These are phyloP conservation scores for Tetraneura akinire DNA, from an alignment of 1,140 invertebrate genomes.

Conservation along the genomic window DNA sequence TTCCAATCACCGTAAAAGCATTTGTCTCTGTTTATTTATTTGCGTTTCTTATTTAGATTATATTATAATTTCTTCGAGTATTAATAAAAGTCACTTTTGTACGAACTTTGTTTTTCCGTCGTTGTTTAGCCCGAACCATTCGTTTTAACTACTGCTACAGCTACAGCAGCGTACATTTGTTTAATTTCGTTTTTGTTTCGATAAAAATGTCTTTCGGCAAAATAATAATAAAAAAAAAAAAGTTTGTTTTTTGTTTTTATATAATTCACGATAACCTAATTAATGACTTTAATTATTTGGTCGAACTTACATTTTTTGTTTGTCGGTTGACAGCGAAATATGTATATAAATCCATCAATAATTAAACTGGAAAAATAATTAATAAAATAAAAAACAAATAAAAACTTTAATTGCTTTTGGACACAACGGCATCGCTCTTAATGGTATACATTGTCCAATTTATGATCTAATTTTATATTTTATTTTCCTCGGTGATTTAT, in stretches of 20 bases:
- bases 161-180: not conserved
- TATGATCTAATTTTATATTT: slow-evolving; percentile 38
- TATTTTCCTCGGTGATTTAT: slow-evolving; percentile 20
- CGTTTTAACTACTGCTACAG: not conserved
- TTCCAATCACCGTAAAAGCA: slow-evolving; percentile 30
- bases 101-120: not conserved
- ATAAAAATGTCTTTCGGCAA: slow-evolving; percentile 13
- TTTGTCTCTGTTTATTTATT: slow-evolving; percentile 25
- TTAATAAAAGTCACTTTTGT: slow-evolving; percentile 15
- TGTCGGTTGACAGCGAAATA: slow-evolving; percentile 27
- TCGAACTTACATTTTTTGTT: slow-evolving; percentile 29
- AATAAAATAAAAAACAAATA: slow-evolving; percentile 45
- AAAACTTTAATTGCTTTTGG: slow-evolving; percentile 38
- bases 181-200: slow-evolving; percentile 37
- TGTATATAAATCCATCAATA: slow-evolving; percentile 23
- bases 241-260: not conserved
- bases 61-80: slow-evolving; percentile 24
- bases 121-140: not conserved
- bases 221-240: slow-evolving; percentile 22
- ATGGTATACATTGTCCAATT: slow-evolving; percentile 28
- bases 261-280: slow-evolving; percentile 48
- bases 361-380: slow-evolving; percentile 38
- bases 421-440: slow-evolving; percentile 16
- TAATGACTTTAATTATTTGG: slow-evolving; percentile 48
- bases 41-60: not conserved